Evolutionary conservation across 1,140 invertebrate genomes (phyloP), one percentile per base, ranked within the genome.

Genomic region (Macrobrachium nipponense): DNA sequence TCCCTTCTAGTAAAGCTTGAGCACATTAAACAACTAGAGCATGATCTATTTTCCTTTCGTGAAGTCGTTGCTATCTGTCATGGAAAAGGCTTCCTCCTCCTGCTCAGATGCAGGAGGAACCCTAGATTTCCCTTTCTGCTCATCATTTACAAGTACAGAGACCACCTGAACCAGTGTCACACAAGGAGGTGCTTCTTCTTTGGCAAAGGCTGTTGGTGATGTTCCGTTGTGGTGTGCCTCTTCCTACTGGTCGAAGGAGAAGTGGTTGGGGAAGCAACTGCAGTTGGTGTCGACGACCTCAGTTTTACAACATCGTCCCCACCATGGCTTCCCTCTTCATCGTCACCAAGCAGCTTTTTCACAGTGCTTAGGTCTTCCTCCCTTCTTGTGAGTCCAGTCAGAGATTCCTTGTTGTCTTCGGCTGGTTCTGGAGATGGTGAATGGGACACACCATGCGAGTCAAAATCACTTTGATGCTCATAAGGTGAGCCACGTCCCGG

Each of bases 121-220:
- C 12, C 3, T 51, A 51, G 12, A 51, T 51, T 51, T 10, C 12
- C 51, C 8, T 51, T 51, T 51, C 51, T 10, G 51, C 12, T 51
- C 12, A 12, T 51, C 3, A 10, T 51, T 51, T 51, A 51, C 51
- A 51, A 8, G 51, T 51, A 51, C 51, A 51, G 51, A 51, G 8
- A 51, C 51, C 68, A 15, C 17, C 68, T 43, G 36, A 43, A 73
- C 82, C 75, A 61, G 72, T 72, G 84, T 86, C 84, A 86, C 84
- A 86, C 84, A 51, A 86, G 66, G 58, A 86, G 23, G 68, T 86
- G 84, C 64, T 86, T 86, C 64, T 86, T 86, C 68, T 86, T 86
- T 0, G 84, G 84, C 59, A 86, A 43, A 14, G 84, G 84, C 20
- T 86, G 84, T 14, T 59, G 62, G 77, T 86, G 84, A 66, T 27